Percentiles rank a stretch among this genome's conserved stretches.
Evolutionary conservation across 2,797 vertebrate species (phyloP).

Genomic region (Notoglanidium macrostoma): DNA sequence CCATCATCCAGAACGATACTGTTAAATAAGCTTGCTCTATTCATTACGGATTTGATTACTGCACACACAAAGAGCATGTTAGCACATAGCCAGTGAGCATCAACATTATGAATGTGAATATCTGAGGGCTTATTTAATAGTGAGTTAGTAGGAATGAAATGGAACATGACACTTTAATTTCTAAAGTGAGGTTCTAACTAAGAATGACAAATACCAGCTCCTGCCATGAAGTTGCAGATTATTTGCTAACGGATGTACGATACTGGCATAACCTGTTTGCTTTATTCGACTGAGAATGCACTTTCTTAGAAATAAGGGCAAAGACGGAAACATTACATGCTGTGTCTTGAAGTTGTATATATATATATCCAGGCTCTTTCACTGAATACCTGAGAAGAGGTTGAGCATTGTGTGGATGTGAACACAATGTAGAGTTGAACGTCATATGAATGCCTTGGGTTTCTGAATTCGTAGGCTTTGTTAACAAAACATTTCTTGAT

Average conservation of each 20-base stretch:
- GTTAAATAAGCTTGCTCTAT: slow-evolving; percentile 19
- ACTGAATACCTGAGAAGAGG: slow-evolving; percentile 12
- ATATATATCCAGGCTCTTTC: not conserved
- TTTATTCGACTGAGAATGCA: slow-evolving; percentile 14
- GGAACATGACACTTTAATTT: not conserved
- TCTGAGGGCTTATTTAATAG: not conserved
- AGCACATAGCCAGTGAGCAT: not conserved
- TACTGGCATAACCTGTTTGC: slow-evolving; percentile 11
- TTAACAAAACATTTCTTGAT: not conserved
- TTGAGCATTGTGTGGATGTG: slow-evolving; percentile 9
- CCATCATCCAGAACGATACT: slow-evolving; percentile 7
- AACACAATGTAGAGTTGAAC: slow-evolving; percentile 10
- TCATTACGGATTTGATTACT: not conserved
- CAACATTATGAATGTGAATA: not conserved
- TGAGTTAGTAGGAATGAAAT: not conserved
- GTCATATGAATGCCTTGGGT: not conserved
- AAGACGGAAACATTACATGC: slow-evolving; percentile 2
- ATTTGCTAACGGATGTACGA: slow-evolving; percentile 6
- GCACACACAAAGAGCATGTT: not conserved
- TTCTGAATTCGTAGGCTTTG: not conserved
- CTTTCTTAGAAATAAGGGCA: slow-evolving; percentile 17
- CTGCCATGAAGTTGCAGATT: not conserved
- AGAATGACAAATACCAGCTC: not conserved
- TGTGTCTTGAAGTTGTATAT: slow-evolving; percentile 15
- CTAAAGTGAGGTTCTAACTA: not conserved